phyloP scores from a whole-genome alignment of 1,140 invertebrate genomes.

The Drosophila mayri region DNA sequence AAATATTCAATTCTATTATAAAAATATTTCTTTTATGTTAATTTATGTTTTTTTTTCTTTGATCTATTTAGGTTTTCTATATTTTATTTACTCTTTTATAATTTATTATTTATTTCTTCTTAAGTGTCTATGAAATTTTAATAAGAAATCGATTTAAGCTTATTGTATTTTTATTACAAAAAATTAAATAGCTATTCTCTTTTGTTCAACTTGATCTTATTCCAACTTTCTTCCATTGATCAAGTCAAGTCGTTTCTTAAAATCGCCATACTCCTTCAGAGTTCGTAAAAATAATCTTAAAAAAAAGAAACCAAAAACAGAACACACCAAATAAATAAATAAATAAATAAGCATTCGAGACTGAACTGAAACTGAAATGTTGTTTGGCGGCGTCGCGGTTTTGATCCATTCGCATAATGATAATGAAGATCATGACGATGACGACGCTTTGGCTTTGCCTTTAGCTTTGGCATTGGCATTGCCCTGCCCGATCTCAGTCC shows the following conservation, averaged over 20 bases:
- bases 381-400: slow-evolving; percentile 72
- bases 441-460: slow-evolving; percentile 22
- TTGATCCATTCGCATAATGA: slow-evolving; percentile 78
- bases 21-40: too few species aligned
- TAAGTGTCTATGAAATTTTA: too few species aligned
- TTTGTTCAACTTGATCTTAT: neutral
- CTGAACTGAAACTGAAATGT: slow-evolving; percentile 30
- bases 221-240: neutral
- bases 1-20: too few species aligned
- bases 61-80: too few species aligned
- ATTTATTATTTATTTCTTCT: too few species aligned
- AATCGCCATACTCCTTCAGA: slow-evolving; percentile 7
- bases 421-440: slow-evolving; percentile 79
- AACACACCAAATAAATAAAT: slow-evolving; percentile 10
- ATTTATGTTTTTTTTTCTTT: too few species aligned
- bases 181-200: neutral
- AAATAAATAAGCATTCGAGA: slow-evolving; percentile 20
- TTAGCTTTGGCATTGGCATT: slow-evolving; percentile 69
- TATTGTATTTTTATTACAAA: neutral
- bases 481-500: slow-evolving; percentile 25
- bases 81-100: too few species aligned
- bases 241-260: neutral
- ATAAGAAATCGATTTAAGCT: neutral
- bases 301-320: neutral
- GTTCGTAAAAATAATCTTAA: slow-evolving; percentile 1